Percentiles rank a stretch among this genome's conserved stretches.
phyloP scores from a whole-genome alignment of 2,113 vertebrate genomes.

The Accipiter virgatus region DNA sequence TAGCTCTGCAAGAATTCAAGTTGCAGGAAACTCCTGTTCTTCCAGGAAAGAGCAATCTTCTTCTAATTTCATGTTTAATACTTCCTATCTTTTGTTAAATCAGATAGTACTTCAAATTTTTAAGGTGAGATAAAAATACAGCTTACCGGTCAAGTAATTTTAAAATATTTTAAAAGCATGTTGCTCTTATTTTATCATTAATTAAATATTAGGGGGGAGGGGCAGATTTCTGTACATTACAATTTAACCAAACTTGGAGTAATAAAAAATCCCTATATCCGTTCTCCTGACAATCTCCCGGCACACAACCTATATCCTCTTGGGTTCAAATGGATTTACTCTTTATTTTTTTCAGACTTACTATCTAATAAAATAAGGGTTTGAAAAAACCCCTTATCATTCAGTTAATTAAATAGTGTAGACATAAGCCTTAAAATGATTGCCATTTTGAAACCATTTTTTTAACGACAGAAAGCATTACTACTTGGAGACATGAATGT shows the following conservation, averaged over 20 bases:
- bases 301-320: conserved; percentile 34
- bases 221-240: background rate
- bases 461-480: background rate
- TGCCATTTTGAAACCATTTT: conserved; percentile 3
- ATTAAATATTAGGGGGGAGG: background rate
- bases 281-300: background rate
- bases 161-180: background rate
- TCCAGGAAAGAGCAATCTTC: background rate
- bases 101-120: background rate
- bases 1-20: background rate
- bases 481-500: background rate
- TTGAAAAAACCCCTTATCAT: background rate
- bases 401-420: conserved; percentile 5
- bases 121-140: background rate
- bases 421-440: background rate
- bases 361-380: background rate
- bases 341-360: conserved; percentile 7
- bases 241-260: conserved; percentile 16
- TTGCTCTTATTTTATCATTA: conserved; percentile 1
- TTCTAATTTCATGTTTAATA: background rate
- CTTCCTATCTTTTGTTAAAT: background rate
- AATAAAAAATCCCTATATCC: background rate
- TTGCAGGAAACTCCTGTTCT: background rate
- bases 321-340: conserved; percentile 18
- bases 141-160: background rate